Conservation (phyloP, 2,797 vertebrate genomes). For the Vespertilio murinus region DNA sequence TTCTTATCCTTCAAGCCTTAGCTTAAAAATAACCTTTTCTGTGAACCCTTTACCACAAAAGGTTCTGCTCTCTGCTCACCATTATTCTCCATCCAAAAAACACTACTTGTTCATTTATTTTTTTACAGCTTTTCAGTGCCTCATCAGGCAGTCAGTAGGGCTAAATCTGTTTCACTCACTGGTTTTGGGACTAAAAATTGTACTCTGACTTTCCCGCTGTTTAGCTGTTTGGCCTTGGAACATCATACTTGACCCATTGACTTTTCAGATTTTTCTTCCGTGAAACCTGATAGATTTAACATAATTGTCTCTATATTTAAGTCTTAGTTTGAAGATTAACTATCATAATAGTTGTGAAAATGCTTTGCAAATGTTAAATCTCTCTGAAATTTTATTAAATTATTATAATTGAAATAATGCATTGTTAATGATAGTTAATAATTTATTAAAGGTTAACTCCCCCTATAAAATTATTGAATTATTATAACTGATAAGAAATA, state of each 20-base stretch:
- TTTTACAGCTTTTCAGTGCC: neutral
- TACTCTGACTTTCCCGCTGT: neutral
- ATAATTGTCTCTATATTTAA: neutral
- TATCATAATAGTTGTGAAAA: neutral
- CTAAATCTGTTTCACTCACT: neutral
- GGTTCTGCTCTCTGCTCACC: neutral
- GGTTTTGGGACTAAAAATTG: neutral
- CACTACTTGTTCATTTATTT: neutral
- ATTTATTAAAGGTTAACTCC: conserved; percentile 14
- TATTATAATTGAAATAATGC: conserved; percentile 3
- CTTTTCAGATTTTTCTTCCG: neutral
- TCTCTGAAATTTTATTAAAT: neutral
- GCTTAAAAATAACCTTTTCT: conserved; percentile 3
- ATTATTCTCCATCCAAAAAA: neutral
- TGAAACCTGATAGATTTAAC: neutral
- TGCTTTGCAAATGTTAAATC: conserved; percentile 15
- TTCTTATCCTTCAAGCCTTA: neutral
- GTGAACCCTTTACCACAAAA: neutral
- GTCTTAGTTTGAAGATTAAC: neutral
- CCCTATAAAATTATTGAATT: neutral
- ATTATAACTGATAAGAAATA: neutral
- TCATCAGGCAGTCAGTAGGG: neutral
- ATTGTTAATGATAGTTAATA: conserved; percentile 18
- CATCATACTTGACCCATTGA: neutral
- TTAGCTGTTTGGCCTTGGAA: neutral